Conservation (phyloP, 1,140 invertebrate species). For the Archegozetes longisetosus region DNA sequence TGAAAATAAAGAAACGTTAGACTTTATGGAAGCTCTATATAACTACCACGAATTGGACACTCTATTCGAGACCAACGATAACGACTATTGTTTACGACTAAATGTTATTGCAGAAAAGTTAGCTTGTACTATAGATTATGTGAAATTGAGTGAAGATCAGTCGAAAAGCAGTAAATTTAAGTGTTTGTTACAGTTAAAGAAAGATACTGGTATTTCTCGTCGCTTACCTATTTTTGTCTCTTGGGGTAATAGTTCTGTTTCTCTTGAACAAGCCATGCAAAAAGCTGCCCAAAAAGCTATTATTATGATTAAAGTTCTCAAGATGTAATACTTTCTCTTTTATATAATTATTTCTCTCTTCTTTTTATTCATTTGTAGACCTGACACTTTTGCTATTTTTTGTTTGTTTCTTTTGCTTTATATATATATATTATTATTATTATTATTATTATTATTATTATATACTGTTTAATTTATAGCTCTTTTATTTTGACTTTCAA, state of each 20-base stretch:
- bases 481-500: too few relatives aligned
- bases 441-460: too few relatives aligned
- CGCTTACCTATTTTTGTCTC: neutral
- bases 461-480: too few relatives aligned
- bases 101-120: neutral
- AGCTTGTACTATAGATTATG: neutral
- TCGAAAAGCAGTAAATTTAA: neutral
- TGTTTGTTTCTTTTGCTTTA: too few relatives aligned
- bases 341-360: too few relatives aligned
- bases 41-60: neutral
- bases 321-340: too few relatives aligned
- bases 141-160: neutral
- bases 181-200: neutral
- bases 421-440: too few relatives aligned
- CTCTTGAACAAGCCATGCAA: neutral
- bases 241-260: neutral
- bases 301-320: neutral
- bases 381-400: too few relatives aligned
- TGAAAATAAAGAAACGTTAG: neutral
- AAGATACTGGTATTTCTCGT: neutral
- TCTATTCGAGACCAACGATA: neutral
- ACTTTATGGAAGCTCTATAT: neutral
- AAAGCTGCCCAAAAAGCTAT: neutral
- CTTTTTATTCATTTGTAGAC: too few relatives aligned
- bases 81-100: neutral